Percentiles rank a stretch among this genome's conserved stretches.
phyloP scores from a whole-genome alignment of 2,888 invertebrate genomes.

The Drosophila cognata region DNA sequence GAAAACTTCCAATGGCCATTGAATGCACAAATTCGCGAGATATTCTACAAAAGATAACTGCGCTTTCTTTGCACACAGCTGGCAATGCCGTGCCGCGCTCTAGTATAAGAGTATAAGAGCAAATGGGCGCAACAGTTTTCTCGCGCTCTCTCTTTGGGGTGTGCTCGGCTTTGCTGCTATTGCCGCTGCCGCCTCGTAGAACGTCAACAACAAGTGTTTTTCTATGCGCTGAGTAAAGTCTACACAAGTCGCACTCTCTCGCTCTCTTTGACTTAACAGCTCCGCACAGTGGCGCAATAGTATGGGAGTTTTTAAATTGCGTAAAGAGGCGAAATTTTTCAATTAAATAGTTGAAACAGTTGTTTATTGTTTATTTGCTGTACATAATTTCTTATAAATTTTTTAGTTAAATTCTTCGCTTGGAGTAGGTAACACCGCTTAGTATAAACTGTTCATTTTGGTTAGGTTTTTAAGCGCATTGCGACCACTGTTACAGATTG shows the following conservation, averaged over 20 bases:
- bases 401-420: not conserved
- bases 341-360: no score
- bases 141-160: conserved; percentile 55
- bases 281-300: conserved; percentile 32
- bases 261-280: conserved; percentile 45
- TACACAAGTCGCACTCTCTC: conserved; percentile 34
- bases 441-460: not conserved
- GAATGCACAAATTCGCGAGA: conserved; percentile 41
- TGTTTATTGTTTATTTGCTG: not conserved
- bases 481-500: conserved; percentile 43
- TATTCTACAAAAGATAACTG: conserved; percentile 75
- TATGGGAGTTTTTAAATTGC: not conserved
- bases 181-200: conserved; percentile 26
- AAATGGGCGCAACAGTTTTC: conserved; percentile 57
- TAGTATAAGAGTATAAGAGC: conserved; percentile 50
- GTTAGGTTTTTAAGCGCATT: not conserved
- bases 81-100: conserved; percentile 50
- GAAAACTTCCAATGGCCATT: conserved; percentile 11
- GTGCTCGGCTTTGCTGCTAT: conserved; percentile 38
- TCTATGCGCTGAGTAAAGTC: conserved; percentile 46
- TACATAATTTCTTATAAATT: not conserved
- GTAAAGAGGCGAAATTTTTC: not conserved
- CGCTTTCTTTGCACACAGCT: conserved; percentile 57
- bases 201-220: conserved; percentile 76
- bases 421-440: not conserved